These are phyloP conservation scores for Aradus depressus DNA, from an alignment of 2,888 invertebrate genomes.

Conservation along the genomic window DNA sequence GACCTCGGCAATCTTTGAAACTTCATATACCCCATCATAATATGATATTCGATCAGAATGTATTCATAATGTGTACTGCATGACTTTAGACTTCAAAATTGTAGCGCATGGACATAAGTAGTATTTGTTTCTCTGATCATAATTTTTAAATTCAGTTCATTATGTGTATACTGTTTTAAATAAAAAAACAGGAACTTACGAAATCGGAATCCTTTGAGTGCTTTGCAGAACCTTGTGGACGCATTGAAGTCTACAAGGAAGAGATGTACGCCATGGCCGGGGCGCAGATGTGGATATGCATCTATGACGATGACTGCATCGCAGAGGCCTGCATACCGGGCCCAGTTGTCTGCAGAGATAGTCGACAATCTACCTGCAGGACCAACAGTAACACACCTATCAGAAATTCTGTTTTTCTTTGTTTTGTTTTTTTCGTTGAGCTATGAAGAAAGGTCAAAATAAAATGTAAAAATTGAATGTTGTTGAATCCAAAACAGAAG, in stretches of 20 bases:
- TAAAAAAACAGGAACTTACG: no score
- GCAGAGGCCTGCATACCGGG: slow-evolving; percentile 28
- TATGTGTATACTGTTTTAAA: no score
- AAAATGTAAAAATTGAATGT: not conserved
- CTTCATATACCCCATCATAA: no score
- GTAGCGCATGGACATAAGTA: no score
- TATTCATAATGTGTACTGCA: no score
- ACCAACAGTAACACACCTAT: slow-evolving; percentile 4
- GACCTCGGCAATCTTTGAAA: no score
- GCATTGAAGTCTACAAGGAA: slow-evolving; percentile 38
- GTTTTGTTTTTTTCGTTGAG: not conserved
- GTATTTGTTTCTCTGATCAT: no score
- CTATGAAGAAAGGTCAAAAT: not conserved
- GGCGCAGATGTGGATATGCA: slow-evolving; percentile 40
- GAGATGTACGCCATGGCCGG: slow-evolving; percentile 41
- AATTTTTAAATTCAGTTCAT: no score
- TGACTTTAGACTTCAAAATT: no score
- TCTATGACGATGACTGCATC: slow-evolving; percentile 36
- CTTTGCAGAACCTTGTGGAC: slow-evolving; percentile 33
- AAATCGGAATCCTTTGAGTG: slow-evolving; percentile 35
- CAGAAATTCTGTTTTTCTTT: not conserved
- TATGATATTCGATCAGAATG: no score
- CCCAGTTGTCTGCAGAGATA: slow-evolving; percentile 28
- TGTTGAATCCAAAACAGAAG: no score
- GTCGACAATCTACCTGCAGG: slow-evolving; percentile 23